A percentile compares a stretch with the other conserved stretches of the same genome.
Conservation (phyloP, 2,797 vertebrate genomes). For the Psittacula echo region DNA sequence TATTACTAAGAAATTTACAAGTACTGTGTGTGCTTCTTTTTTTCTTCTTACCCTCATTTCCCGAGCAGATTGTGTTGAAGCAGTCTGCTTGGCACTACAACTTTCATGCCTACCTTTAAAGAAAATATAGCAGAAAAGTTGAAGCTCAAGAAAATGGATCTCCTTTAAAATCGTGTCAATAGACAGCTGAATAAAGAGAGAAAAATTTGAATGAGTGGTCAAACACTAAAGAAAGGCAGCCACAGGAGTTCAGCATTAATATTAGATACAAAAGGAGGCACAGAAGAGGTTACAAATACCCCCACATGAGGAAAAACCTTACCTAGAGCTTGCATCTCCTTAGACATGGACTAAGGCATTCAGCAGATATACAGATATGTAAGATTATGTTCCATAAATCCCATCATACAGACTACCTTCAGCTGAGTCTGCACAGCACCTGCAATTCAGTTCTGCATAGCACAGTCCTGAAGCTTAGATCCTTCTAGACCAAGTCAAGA, state of each 20-base stretch:
- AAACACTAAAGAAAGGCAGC: background rate
- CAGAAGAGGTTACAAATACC: background rate
- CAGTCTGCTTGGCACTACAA: background rate
- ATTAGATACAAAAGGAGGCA: background rate
- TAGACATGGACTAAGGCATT: background rate
- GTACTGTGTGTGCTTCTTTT: background rate
- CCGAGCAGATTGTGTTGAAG: background rate
- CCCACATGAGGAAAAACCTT: background rate
- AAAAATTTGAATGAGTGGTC: background rate
- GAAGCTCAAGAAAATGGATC: background rate
- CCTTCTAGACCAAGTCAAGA: background rate
- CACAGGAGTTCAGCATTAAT: background rate
- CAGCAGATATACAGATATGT: background rate
- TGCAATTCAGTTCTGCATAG: background rate
- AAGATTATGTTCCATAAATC: background rate
- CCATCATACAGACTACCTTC: background rate
- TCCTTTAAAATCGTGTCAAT: background rate
- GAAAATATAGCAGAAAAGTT: background rate
- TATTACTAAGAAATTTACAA: background rate
- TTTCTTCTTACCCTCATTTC: background rate
- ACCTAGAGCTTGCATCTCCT: background rate
- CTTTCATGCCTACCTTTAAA: background rate
- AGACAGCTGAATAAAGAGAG: background rate
- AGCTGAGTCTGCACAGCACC: background rate
- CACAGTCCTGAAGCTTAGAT: background rate